A percentile compares a stretch with the other conserved stretches of the same genome.
Evolutionary conservation across 2,888 invertebrate species (phyloP).

Genomic region (Mystacides longicornis): DNA sequence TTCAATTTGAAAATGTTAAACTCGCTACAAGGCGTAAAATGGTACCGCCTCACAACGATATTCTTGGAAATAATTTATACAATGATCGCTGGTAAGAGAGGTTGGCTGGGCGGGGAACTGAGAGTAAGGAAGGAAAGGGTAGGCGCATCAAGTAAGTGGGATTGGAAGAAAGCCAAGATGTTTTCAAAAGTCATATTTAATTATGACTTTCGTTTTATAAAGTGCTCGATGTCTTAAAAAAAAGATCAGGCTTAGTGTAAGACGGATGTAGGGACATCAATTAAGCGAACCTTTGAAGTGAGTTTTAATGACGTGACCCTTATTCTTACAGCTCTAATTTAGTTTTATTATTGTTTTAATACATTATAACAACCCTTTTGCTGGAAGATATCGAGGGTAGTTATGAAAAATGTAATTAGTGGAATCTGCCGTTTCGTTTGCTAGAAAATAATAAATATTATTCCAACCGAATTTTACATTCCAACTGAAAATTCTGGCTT

Average conservation of each 20-base stretch:
- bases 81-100: slow-evolving; percentile 8
- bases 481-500: too few relatives aligned
- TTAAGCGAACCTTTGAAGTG: slow-evolving; percentile 5
- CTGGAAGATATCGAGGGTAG: not conserved
- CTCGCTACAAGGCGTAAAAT: slow-evolving; percentile 17
- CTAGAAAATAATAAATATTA: too few relatives aligned
- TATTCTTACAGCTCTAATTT: slow-evolving; percentile 6
- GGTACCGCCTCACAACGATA: slow-evolving; percentile 15
- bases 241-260: slow-evolving; percentile 7
- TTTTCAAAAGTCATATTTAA: slow-evolving; percentile 21
- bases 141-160: slow-evolving; percentile 5
- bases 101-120: not conserved
- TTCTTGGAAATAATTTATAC: slow-evolving; percentile 20
- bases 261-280: slow-evolving; percentile 11
- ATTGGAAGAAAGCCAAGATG: slow-evolving; percentile 16
- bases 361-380: not conserved
- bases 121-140: not conserved
- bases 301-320: slow-evolving; percentile 12
- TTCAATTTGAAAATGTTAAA: slow-evolving; percentile 8
- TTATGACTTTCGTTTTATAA: slow-evolving; percentile 17
- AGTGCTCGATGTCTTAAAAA: slow-evolving; percentile 8
- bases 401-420: not conserved
- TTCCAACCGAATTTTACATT: too few relatives aligned
- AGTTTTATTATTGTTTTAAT: slow-evolving; percentile 4
- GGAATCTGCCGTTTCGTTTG: not conserved